phyloP scores from a whole-genome alignment of 2,888 invertebrate species.

The Aquatica leii region DNA sequence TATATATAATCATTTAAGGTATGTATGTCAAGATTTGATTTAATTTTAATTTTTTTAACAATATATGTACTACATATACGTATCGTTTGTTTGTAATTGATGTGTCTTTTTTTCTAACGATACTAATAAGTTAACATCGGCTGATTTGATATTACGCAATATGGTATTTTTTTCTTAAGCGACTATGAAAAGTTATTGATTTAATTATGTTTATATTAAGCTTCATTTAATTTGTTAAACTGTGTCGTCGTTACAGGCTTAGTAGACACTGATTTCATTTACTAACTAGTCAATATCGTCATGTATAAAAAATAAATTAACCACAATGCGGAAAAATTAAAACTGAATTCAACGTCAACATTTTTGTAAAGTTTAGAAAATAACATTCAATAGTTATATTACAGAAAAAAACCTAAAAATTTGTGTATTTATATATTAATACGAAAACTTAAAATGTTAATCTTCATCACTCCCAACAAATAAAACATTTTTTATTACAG shows the following conservation, averaged over 20 bases:
- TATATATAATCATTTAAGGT: neutral
- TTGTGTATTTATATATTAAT: too few species aligned
- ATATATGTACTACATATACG: too few species aligned
- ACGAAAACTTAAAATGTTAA: too few species aligned
- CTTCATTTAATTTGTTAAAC: conserved; percentile 3
- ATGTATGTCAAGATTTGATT: neutral
- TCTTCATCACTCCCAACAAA: too few species aligned
- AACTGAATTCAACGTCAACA: too few species aligned
- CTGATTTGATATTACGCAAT: too few species aligned
- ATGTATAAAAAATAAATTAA: neutral
- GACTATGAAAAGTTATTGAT: neutral
- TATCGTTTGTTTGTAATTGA: neutral
- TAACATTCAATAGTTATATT: too few species aligned
- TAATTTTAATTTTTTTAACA: neutral
- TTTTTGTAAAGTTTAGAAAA: too few species aligned
- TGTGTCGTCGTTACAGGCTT: neutral
- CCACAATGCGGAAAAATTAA: neutral
- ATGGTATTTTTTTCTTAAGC: neutral
- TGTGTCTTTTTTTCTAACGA: neutral
- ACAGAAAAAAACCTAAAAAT: too few species aligned
- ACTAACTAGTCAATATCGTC: neutral
- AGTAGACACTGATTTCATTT: neutral
- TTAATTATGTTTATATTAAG: neutral
- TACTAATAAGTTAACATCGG: too few species aligned
- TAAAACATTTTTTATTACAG: too few species aligned